Conservation (phyloP, 1,140 invertebrate genomes). For the Drosophila suzukii region DNA sequence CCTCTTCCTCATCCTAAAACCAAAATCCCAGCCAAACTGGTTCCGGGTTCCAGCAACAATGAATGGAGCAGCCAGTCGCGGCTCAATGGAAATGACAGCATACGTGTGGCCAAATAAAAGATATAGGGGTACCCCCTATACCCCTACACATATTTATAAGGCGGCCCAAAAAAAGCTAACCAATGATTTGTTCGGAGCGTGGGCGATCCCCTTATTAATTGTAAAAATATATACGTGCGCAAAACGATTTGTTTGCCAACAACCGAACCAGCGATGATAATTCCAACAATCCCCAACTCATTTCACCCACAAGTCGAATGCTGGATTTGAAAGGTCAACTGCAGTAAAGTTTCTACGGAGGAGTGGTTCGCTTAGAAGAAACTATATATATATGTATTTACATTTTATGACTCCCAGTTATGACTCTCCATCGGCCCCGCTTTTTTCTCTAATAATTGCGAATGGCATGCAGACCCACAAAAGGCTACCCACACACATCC, state of each 20-base stretch:
- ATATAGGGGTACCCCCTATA: slow-evolving; percentile 6
- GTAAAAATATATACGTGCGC: slow-evolving; percentile 42
- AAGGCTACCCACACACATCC: slow-evolving; percentile 36
- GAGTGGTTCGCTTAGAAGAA: slow-evolving; percentile 40
- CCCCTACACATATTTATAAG: slow-evolving; percentile 15
- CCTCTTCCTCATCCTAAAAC: neutral
- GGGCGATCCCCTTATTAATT: slow-evolving; percentile 72
- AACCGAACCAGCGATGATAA: slow-evolving; percentile 5
- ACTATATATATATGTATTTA: slow-evolving; percentile 5
- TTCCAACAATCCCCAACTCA: slow-evolving; percentile 49
- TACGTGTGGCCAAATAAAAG: slow-evolving; percentile 65
- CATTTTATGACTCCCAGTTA: slow-evolving; percentile 46
- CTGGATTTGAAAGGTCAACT: slow-evolving; percentile 66
- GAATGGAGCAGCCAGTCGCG: slow-evolving; percentile 41
- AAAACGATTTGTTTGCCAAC: slow-evolving; percentile 34
- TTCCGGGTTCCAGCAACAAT: slow-evolving; percentile 48
- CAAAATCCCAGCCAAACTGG: slow-evolving; percentile 43
- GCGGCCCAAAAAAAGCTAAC: slow-evolving; percentile 20
- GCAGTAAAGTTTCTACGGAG: slow-evolving; percentile 38
- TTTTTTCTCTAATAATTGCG: slow-evolving; percentile 39
- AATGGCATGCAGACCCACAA: slow-evolving; percentile 46
- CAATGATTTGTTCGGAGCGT: slow-evolving; percentile 49
- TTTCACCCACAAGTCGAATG: slow-evolving; percentile 45
- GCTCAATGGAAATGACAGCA: slow-evolving; percentile 70
- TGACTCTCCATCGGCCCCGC: slow-evolving; percentile 10